A percentile compares a stretch with the other conserved stretches of the same genome.
Conservation (phyloP, 2,797 vertebrate species). For the Xenops minutus region DNA sequence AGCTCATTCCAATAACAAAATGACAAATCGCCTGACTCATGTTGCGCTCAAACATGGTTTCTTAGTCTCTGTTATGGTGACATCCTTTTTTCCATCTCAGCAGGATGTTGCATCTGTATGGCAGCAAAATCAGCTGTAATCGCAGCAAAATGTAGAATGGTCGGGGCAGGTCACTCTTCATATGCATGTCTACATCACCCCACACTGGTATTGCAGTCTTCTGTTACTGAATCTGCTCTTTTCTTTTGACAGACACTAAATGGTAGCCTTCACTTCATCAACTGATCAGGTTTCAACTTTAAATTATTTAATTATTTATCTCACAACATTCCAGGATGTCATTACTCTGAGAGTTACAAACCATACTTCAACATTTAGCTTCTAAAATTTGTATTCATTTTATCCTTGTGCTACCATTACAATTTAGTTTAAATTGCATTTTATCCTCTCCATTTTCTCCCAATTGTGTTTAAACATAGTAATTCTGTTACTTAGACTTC, state of each 20-base stretch:
- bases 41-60: background rate
- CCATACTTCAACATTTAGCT: background rate
- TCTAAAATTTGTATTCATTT: background rate
- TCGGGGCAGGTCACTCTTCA: background rate
- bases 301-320: background rate
- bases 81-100: background rate
- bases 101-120: background rate
- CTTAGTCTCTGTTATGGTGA: background rate
- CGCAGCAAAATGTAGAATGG: background rate
- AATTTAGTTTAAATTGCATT: background rate
- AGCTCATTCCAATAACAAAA: background rate
- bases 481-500: background rate
- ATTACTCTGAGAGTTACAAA: background rate
- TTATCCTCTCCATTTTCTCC: background rate
- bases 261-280: background rate
- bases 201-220: background rate
- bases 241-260: background rate
- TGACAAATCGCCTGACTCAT: background rate
- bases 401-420: background rate
- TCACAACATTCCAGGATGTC: background rate
- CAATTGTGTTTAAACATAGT: background rate
- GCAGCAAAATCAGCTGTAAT: background rate
- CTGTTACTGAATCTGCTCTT: background rate
- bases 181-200: background rate
- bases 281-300: background rate